These are phyloP conservation scores for Danio aesculapii DNA, from an alignment of 2,797 vertebrate genomes.

Conservation along the genomic window DNA sequence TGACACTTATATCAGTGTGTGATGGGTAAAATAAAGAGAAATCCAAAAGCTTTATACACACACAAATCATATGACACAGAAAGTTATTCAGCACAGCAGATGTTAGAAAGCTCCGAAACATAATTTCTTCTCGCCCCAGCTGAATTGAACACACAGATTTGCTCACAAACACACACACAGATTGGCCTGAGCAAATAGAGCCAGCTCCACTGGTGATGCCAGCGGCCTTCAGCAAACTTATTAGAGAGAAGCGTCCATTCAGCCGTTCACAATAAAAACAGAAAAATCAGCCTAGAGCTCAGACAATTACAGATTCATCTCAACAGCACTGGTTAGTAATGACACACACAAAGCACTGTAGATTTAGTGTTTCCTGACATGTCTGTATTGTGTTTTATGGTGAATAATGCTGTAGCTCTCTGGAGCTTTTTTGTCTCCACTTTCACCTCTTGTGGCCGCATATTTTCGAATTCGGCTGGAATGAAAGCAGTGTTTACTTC, in stretches of 20 bases:
- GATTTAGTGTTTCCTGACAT: conserved; percentile 1
- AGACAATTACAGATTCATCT: conserved; percentile 10
- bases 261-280: conserved; percentile 27
- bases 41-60: neutral
- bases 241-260: conserved; percentile 32
- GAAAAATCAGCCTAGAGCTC: conserved; percentile 26
- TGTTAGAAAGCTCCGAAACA: conserved; percentile 30
- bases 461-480: conserved; percentile 12
- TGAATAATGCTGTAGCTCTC: conserved; percentile 18
- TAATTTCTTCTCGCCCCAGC: conserved; percentile 24
- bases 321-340: conserved; percentile 8
- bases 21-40: neutral
- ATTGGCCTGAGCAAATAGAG: conserved; percentile 43
- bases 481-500: conserved; percentile 10
- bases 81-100: conserved; percentile 14
- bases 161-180: conserved; percentile 21
- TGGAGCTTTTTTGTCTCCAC: conserved; percentile 20
- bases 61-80: conserved; percentile 9
- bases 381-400: conserved; percentile 34
- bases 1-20: neutral
- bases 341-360: neutral
- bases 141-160: conserved; percentile 13
- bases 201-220: conserved; percentile 22
- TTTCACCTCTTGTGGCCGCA: conserved; percentile 9
- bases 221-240: conserved; percentile 43